Percentiles rank a stretch among this genome's conserved stretches.
Evolutionary conservation across 2,113 vertebrate species (phyloP).

Genomic region (Oreocharis arfaki): DNA sequence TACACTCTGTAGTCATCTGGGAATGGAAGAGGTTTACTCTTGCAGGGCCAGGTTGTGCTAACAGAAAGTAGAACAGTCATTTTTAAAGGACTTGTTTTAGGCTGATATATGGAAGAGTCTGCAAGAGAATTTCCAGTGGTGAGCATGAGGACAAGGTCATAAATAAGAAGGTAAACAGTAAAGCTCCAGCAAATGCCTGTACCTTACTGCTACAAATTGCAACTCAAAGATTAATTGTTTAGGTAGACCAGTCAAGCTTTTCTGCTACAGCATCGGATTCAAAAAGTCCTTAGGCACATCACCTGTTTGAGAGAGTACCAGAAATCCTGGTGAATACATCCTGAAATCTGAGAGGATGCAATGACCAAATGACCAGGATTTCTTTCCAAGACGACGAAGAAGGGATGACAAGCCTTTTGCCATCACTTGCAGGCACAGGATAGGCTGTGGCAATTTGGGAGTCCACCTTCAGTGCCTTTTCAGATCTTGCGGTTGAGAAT

Average conservation of each 20-base stretch:
- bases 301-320: not conserved
- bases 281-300: not conserved
- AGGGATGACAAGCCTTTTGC: rapidly evolving
- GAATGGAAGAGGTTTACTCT: not conserved
- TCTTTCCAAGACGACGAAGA: not conserved
- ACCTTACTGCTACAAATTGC: not conserved
- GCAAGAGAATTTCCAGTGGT: not conserved
- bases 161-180: not conserved
- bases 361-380: not conserved
- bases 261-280: not conserved
- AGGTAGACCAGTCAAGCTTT: not conserved
- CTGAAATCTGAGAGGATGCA: not conserved
- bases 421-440: not conserved
- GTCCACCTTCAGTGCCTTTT: not conserved
- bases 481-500: not conserved
- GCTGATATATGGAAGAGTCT: not conserved
- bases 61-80: not conserved
- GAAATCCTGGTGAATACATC: not conserved
- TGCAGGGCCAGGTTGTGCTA: not conserved
- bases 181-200: not conserved
- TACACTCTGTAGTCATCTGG: not conserved
- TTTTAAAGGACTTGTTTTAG: not conserved
- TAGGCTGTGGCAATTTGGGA: not conserved
- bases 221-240: not conserved
- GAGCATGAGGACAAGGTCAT: not conserved